Evolutionary conservation across 2,888 invertebrate species (phyloP).

Genomic region (Dastarcus helophoroides): DNA sequence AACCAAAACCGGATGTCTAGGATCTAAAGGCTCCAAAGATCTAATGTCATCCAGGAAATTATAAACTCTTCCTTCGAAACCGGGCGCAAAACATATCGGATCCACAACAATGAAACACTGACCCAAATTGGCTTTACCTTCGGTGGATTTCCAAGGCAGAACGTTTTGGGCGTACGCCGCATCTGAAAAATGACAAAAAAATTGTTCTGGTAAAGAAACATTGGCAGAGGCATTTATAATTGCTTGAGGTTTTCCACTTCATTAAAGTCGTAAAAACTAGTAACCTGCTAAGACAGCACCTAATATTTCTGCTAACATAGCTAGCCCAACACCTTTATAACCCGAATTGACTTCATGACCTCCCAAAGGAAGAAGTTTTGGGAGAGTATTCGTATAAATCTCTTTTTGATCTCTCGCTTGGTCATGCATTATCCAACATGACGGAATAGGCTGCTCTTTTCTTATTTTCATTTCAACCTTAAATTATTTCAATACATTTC

Average conservation of each 20-base stretch:
- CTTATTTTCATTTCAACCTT: conserved; percentile 68
- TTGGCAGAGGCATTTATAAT: too few species aligned
- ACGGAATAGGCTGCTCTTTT: conserved; percentile 59
- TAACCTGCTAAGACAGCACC: conserved; percentile 60
- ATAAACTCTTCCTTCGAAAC: conserved; percentile 61
- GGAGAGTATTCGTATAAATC: too few species aligned
- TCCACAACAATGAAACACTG: conserved; percentile 84
- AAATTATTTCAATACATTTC: too few species aligned
- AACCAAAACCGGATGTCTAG: conserved; percentile 52
- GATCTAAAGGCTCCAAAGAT: conserved; percentile 48
- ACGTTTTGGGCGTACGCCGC: conserved; percentile 4
- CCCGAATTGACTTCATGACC: conserved; percentile 60
- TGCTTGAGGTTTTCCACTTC: too few species aligned
- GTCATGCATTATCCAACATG: conserved; percentile 88
- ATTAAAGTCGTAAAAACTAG: not conserved
- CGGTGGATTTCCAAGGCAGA: conserved; percentile 3
- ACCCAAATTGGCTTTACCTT: conserved; percentile 57
- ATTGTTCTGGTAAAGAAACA: too few species aligned
- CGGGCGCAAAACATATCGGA: conserved; percentile 69
- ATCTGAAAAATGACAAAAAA: too few species aligned
- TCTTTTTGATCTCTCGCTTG: too few species aligned
- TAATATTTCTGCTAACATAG: conserved; percentile 71
- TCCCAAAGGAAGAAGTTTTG: conserved; percentile 55
- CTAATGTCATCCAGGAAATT: conserved; percentile 62
- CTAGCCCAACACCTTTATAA: conserved; percentile 79